Evolutionary conservation across 2,113 vertebrate genomes (phyloP).

Genomic region (Pseudonaja textilis): DNA sequence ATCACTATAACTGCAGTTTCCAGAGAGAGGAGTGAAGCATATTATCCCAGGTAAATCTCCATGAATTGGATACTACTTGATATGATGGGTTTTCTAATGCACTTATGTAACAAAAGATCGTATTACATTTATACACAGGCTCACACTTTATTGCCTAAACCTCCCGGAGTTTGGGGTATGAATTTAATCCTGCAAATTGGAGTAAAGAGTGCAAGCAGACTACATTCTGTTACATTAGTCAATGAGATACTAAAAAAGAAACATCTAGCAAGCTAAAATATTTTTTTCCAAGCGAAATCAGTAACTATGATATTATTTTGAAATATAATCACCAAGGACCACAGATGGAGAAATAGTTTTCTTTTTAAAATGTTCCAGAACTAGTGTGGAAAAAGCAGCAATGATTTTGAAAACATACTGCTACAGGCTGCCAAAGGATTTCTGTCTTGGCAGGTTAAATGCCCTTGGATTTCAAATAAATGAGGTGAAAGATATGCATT

Average conservation of each 20-base stretch:
- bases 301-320: constrained; percentile 28
- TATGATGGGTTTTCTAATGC: background rate
- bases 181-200: background rate
- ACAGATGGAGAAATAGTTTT: background rate
- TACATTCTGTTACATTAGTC: background rate
- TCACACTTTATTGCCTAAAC: constrained; percentile 13
- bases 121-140: background rate
- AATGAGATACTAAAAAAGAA: background rate
- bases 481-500: constrained; percentile 39
- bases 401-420: constrained; percentile 10
- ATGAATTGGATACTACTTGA: background rate
- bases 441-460: constrained; percentile 5
- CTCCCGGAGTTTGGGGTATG: background rate
- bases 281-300: constrained; percentile 13
- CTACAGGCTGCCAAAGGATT: background rate
- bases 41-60: too few species aligned
- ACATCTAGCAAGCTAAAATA: constrained; percentile 18
- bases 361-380: background rate
- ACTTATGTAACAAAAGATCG: background rate
- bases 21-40: background rate
- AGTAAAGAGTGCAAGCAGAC: background rate
- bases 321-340: constrained; percentile 9
- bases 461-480: background rate
- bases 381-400: background rate
- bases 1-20: background rate